Conservation (phyloP, 1,140 invertebrate species). For the Drosophila cardini region DNA sequence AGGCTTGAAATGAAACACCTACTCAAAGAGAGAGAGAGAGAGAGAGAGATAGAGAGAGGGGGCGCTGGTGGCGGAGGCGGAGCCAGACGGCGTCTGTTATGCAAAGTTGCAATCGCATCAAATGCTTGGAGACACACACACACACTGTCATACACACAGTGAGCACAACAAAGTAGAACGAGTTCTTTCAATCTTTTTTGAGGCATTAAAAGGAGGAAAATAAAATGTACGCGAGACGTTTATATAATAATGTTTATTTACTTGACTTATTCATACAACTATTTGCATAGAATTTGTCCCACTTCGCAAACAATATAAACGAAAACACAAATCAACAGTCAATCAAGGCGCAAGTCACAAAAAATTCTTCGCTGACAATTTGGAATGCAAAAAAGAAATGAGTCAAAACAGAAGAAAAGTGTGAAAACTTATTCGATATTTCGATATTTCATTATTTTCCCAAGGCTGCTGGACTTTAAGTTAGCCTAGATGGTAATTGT, state of each 20-base stretch:
- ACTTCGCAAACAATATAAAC: slow-evolving; percentile 67
- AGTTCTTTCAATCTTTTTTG: slow-evolving; percentile 37
- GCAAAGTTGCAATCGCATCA: slow-evolving; percentile 81
- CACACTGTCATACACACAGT: slow-evolving; percentile 4
- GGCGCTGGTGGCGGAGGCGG: not conserved
- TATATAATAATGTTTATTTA: slow-evolving; percentile 84
- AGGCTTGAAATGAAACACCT: slow-evolving; percentile 61
- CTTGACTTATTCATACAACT: slow-evolving; percentile 47
- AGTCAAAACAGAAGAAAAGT: slow-evolving; percentile 49
- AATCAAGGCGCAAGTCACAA: slow-evolving; percentile 37
- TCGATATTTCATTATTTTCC: slow-evolving; percentile 66
- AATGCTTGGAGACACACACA: slow-evolving; percentile 47
- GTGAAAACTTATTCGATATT: slow-evolving; percentile 51
- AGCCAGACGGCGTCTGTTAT: slow-evolving; percentile 74
- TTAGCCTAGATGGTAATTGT: slow-evolving; percentile 44
- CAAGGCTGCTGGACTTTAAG: slow-evolving; percentile 32
- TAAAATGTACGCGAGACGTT: slow-evolving; percentile 45
- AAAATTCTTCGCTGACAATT: slow-evolving; percentile 42
- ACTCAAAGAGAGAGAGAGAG: slow-evolving; percentile 19
- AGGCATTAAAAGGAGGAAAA: slow-evolving; percentile 9
- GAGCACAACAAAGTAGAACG: slow-evolving; percentile 37
- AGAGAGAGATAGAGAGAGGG: too few relatives aligned
- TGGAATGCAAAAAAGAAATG: slow-evolving; percentile 69
- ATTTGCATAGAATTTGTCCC: slow-evolving; percentile 80
- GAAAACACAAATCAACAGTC: slow-evolving; percentile 51